Evolutionary conservation across 2,113 vertebrate species (phyloP).

Genomic region (Nerophis lumbriciformis): DNA sequence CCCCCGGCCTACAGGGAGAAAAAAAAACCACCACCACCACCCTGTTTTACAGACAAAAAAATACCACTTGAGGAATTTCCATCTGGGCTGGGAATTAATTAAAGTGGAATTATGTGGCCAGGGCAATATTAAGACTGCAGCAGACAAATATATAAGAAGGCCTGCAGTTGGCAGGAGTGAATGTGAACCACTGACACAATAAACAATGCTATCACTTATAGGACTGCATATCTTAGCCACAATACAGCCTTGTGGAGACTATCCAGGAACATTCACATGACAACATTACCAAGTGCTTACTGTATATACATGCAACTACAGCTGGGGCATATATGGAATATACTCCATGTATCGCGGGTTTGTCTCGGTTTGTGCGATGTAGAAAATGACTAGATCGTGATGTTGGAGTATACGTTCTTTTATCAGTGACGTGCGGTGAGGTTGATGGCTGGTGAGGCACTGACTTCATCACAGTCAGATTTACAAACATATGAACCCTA

Average conservation of each 20-base stretch:
- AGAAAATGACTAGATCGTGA: too few species aligned
- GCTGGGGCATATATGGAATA: too few species aligned
- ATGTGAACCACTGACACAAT: constrained; percentile 34
- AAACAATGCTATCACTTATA: constrained; percentile 16
- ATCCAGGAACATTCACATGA: not conserved
- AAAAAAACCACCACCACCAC: constrained; percentile 29
- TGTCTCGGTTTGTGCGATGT: too few species aligned
- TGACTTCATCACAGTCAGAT: too few species aligned
- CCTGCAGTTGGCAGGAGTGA: constrained; percentile 35
- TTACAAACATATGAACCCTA: too few species aligned
- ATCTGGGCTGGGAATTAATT: constrained; percentile 71
- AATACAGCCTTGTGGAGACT: constrained; percentile 2
- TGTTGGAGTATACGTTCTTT: too few species aligned
- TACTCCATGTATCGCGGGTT: too few species aligned
- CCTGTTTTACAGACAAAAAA: constrained; percentile 29
- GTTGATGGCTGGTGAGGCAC: too few species aligned
- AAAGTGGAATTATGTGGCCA: constrained; percentile 72
- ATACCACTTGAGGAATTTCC: constrained; percentile 61
- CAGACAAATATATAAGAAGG: constrained; percentile 50
- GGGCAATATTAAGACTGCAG: constrained; percentile 45
- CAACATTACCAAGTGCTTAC: not conserved
- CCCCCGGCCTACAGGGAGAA: constrained; percentile 30
- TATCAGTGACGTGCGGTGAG: too few species aligned
- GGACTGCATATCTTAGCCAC: not conserved
- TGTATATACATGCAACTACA: too few species aligned